A percentile compares a stretch with the other conserved stretches of the same genome.
Evolutionary conservation across 1,140 invertebrate species (phyloP).

Genomic region (Melitaea cinxia): DNA sequence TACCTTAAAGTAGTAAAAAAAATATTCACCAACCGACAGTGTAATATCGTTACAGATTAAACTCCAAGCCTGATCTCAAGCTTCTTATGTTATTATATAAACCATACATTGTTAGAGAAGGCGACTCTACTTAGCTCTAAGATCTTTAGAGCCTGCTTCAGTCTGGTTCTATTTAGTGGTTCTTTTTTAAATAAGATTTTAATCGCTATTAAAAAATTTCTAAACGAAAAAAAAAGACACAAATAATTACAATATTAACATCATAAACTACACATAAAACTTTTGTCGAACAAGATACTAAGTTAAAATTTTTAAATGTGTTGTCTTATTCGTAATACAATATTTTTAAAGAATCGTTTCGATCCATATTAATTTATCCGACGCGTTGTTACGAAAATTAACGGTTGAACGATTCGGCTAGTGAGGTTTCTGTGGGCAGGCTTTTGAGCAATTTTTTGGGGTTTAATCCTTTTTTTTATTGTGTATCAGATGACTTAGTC

Average conservation of each 20-base stretch:
- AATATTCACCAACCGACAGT: too few relatives aligned
- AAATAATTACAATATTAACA: neutral
- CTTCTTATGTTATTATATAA: too few relatives aligned
- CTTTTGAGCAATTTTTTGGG: slow-evolving; percentile 35
- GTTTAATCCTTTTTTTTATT: slow-evolving; percentile 26
- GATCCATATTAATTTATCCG: slow-evolving; percentile 9
- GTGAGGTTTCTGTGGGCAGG: slow-evolving; percentile 32
- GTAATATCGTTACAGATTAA: too few relatives aligned
- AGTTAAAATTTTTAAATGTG: neutral
- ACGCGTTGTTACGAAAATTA: slow-evolving; percentile 33
- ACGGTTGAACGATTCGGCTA: slow-evolving; percentile 30
- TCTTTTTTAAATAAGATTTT: too few relatives aligned
- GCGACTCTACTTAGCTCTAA: too few relatives aligned
- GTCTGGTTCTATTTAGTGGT: too few relatives aligned
- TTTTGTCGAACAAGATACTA: neutral
- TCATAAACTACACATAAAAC: neutral
- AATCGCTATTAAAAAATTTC: too few relatives aligned
- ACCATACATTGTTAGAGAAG: too few relatives aligned
- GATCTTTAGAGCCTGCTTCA: too few relatives aligned
- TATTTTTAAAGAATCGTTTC: slow-evolving; percentile 12
- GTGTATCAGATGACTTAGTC: slow-evolving; percentile 24
- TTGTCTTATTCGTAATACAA: slow-evolving; percentile 14
- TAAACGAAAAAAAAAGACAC: too few relatives aligned
- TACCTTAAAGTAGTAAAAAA: too few relatives aligned
- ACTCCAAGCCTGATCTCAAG: too few relatives aligned